Base-by-base conservation (phyloP, 2,888 invertebrate species). In the Leucozona laternaria region DNA sequence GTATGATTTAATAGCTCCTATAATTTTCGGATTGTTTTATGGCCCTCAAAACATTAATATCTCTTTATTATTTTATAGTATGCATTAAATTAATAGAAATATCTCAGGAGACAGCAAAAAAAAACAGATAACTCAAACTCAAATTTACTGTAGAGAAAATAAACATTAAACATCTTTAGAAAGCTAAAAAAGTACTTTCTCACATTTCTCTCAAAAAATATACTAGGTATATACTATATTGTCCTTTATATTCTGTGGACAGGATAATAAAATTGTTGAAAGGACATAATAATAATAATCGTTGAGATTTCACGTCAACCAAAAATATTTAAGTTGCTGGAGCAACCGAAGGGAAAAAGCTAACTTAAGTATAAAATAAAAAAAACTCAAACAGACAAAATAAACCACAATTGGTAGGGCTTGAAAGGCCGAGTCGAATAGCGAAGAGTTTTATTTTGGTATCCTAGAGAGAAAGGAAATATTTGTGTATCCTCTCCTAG, bases 221-320 rank as follows among this genome's bases (percentile, higher is more conserved):
- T 1, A 37, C 37, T 37, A n/a, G n/a, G n/a, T n/a, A n/a, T n/a
- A 22, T 6, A 2, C 13, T 15, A 10, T 34, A 10, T 40, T 15
- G n/a, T 11, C 34, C 8, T 40, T 22, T 60, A 40, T 3, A 40
- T 3, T 60, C 50, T 50, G 71, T 34, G 13, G 37, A 57, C 34
- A 55, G 55, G 79, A 55, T 58, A 79, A 75, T 75, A 79, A 79
- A 75, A 75, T 60, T 75, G 73, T 66, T 48, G 57, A 73, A 75
- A 75, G 64, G 75, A 79, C 50, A 79, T 37, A 68, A 75, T 66
- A 66, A 73, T 58, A 66, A 79, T 75, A 66, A 57, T 68, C 75
- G 79, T 53, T 68, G 79, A 57, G 73, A 73, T 79, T 66, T 66
- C 4, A 73, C 64, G 64, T 66, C 48, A 73, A 64, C 58, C 66